Evolutionary conservation across 2,797 vertebrate genomes (phyloP).

Genomic region (Rhodeus uyekii): DNA sequence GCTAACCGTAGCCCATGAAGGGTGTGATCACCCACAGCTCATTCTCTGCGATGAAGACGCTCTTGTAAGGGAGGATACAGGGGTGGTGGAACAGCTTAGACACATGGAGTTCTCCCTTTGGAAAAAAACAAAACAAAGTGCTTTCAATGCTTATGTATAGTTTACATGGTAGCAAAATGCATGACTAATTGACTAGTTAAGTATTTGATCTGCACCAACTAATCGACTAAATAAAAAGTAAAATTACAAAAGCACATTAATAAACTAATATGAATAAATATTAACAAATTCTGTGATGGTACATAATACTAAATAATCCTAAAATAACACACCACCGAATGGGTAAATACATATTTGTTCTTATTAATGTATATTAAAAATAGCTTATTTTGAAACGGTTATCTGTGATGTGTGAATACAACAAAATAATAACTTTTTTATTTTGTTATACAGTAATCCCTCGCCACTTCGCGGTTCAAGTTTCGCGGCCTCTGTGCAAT

Average conservation of each 20-base stretch:
- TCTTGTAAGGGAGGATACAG: conserved; percentile 94
- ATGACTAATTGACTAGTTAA: not conserved
- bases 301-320: too few species aligned
- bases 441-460: too few species aligned
- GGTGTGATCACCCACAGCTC: conserved; percentile 97
- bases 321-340: too few species aligned
- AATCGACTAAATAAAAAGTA: not conserved
- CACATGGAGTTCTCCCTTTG: conserved; percentile 92
- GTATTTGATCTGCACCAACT: not conserved
- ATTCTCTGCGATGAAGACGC: conserved; percentile 93
- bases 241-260: not conserved
- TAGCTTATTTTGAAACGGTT: not conserved
- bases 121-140: conserved; percentile 39
- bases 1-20: conserved; percentile 96
- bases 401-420: not conserved
- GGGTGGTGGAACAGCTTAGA: conserved; percentile 95
- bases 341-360: too few species aligned
- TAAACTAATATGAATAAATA: too few species aligned
- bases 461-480: too few species aligned
- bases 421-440: too few species aligned
- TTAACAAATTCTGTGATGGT: too few species aligned
- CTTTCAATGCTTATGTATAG: not conserved
- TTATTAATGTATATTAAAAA: too few species aligned
- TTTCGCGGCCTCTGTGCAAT: too few species aligned
- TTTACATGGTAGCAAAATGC: not conserved